These are phyloP conservation scores for Lophotis ruficrista DNA, from an alignment of 2,113 vertebrate genomes.

Conservation along the genomic window DNA sequence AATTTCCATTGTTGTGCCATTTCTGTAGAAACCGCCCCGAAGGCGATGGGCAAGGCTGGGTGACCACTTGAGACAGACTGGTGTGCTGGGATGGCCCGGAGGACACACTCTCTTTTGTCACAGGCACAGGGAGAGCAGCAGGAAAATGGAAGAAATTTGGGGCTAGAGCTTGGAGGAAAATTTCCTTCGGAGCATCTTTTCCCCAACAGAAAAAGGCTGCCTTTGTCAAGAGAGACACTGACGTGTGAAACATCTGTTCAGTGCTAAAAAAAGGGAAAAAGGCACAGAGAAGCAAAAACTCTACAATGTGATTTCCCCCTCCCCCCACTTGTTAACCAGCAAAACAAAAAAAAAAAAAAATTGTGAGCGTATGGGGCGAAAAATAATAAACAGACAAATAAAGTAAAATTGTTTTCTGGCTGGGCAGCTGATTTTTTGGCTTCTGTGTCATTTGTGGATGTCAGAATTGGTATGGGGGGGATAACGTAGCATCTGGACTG, in stretches of 20 bases:
- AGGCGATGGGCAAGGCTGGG: neutral
- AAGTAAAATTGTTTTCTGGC: neutral
- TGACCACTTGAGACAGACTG: neutral
- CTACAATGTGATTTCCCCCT: neutral
- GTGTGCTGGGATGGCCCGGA: neutral
- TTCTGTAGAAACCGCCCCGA: neutral
- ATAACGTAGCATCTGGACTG: neutral
- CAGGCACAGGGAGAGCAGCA: neutral
- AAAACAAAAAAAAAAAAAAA: neutral
- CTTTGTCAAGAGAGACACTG: constrained; percentile 55
- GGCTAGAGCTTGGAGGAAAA: neutral
- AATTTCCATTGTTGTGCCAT: constrained; percentile 28
- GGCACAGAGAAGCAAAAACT: neutral
- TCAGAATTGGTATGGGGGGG: neutral
- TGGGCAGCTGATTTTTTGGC: neutral
- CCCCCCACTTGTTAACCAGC: neutral
- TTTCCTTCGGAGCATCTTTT: neutral
- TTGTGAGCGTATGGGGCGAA: neutral
- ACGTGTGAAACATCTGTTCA: constrained; percentile 44
- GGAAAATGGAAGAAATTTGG: neutral
- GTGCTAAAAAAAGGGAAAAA: constrained; percentile 55
- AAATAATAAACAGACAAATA: neutral
- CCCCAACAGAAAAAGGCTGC: neutral
- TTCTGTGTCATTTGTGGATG: neutral
- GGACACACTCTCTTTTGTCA: neutral